Percentiles rank a stretch among this genome's conserved stretches.
Conservation (phyloP, 1,140 invertebrate species). For the Mizuhopecten yessoensis region DNA sequence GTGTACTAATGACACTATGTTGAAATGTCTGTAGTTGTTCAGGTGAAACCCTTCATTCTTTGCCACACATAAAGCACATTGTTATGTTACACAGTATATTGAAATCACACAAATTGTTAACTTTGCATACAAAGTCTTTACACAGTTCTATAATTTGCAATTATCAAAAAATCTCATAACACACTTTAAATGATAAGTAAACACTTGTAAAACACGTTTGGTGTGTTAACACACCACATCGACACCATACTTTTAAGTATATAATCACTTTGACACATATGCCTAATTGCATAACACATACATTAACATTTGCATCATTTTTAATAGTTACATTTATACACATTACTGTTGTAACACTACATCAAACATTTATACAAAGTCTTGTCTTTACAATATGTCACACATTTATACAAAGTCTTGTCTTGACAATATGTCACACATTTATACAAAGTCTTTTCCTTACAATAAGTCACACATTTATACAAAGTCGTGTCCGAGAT, state of each 20-base stretch:
- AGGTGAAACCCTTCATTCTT: background rate
- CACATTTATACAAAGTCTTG: background rate
- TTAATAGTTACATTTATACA: background rate
- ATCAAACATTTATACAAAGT: background rate
- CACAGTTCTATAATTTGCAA: conserved; percentile 3
- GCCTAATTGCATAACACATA: conserved; percentile 3
- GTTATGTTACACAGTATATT: background rate
- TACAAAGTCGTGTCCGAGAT: background rate
- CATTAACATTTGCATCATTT: conserved; percentile 6
- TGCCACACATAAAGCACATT: background rate
- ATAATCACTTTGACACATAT: background rate
- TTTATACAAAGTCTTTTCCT: background rate
- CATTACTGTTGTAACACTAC: background rate
- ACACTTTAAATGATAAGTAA: background rate
- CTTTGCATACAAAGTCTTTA: conserved; percentile 10
- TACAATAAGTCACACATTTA: background rate
- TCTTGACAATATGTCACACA: background rate
- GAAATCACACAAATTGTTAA: background rate
- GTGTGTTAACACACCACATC: background rate
- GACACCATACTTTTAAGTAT: background rate
- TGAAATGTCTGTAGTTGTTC: no score
- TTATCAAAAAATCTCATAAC: conserved; percentile 2
- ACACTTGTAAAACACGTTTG: background rate
- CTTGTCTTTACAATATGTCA: background rate
- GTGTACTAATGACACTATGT: no score